These are phyloP conservation scores for Poecilia gillii DNA, from an alignment of 2,797 vertebrate genomes.

Conservation along the genomic window DNA sequence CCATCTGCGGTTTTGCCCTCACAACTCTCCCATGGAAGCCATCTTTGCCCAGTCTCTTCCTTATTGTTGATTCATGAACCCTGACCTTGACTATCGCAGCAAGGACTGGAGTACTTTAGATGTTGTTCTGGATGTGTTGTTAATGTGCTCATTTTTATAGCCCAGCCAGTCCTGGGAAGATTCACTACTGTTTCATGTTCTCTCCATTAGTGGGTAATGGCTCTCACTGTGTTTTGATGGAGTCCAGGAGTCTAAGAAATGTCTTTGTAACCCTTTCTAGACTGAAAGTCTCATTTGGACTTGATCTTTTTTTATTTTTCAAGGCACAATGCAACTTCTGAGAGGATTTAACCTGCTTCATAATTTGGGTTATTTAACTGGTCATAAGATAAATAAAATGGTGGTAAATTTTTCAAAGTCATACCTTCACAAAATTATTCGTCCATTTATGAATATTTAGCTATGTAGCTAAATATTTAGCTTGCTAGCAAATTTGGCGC, in stretches of 20 bases:
- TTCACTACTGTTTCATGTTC: neutral
- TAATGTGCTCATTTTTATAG: neutral
- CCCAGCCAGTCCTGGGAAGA: neutral
- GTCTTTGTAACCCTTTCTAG: neutral
- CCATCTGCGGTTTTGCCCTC: neutral
- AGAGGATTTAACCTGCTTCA: neutral
- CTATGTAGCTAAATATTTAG: no score
- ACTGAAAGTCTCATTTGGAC: neutral
- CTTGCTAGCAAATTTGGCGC: no score
- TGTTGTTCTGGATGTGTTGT: neutral
- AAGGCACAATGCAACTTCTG: neutral
- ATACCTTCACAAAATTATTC: no score
- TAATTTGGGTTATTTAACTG: no score
- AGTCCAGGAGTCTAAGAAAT: neutral
- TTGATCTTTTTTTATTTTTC: neutral
- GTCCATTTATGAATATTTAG: no score
- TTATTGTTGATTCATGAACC: neutral
- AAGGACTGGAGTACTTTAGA: neutral
- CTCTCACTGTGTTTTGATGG: neutral
- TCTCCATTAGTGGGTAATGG: neutral
- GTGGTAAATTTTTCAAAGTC: no score
- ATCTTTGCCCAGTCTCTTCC: neutral
- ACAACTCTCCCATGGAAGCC: neutral
- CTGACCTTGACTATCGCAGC: neutral
- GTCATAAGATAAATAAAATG: no score